Percentiles rank a stretch among this genome's conserved stretches.
Conservation (phyloP, 2,888 invertebrate genomes). For the Odontothrips loti region DNA sequence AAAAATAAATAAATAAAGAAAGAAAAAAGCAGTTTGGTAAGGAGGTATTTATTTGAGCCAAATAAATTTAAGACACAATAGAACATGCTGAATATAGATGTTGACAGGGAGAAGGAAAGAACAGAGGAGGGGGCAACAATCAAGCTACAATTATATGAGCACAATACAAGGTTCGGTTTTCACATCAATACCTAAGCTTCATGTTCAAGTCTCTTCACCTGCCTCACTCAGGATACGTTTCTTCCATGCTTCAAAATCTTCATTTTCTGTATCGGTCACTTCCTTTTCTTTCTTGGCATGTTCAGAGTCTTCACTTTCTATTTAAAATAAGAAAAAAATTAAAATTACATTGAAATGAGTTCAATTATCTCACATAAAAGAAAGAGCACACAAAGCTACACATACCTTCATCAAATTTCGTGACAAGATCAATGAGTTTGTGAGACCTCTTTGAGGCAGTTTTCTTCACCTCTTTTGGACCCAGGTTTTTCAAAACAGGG, state of each 20-base stretch:
- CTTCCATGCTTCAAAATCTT: conserved; percentile 13
- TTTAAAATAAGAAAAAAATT: not conserved
- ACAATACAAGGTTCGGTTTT: not conserved
- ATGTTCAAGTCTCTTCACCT: not conserved
- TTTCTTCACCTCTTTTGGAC: not conserved
- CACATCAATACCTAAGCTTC: not conserved
- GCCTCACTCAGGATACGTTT: not conserved
- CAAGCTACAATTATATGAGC: not conserved
- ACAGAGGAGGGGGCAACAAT: not conserved
- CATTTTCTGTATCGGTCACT: not conserved
- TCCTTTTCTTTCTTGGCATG: not conserved
- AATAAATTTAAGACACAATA: too few species aligned
- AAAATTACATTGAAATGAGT: not conserved
- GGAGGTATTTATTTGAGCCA: too few species aligned
- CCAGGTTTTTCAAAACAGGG: not conserved
- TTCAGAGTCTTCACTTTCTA: not conserved
- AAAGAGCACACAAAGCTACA: not conserved
- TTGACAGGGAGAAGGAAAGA: too few species aligned
- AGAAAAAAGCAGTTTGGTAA: too few species aligned
- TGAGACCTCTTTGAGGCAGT: not conserved
- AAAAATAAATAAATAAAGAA: too few species aligned
- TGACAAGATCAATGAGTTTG: conserved; percentile 9
- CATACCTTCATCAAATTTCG: conserved; percentile 7
- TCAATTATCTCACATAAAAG: too few species aligned
- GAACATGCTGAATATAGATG: too few species aligned